Conservation (phyloP, 2,113 vertebrate species). For the Diphyllodes magnificus region DNA sequence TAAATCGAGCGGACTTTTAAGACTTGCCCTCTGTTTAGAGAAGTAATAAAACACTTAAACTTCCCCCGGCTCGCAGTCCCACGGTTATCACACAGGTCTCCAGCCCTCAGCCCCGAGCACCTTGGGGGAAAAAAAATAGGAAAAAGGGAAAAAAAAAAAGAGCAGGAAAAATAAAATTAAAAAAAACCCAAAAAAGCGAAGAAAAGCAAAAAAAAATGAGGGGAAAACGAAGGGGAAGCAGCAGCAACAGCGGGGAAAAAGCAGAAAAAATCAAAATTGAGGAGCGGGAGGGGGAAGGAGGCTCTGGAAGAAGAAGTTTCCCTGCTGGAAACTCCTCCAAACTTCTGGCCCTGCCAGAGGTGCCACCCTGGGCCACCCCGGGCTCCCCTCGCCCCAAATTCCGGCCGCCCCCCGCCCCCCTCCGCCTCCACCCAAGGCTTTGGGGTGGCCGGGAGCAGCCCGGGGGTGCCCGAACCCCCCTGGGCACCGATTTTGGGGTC, state of each 20-base stretch:
- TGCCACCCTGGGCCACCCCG: not conserved
- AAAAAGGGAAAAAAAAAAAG: too few species aligned
- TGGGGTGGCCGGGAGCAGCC: too few species aligned
- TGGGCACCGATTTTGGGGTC: not conserved
- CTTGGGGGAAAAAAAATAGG: not conserved
- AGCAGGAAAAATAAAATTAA: not conserved
- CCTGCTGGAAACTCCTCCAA: not conserved
- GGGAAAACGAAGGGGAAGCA: not conserved
- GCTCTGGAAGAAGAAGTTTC: not conserved
- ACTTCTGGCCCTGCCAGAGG: not conserved
- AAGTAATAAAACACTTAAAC: slow-evolving; percentile 80
- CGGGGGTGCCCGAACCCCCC: too few species aligned
- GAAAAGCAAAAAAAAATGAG: too few species aligned
- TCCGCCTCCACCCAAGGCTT: rapidly evolving
- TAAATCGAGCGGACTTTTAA: slow-evolving; percentile 75
- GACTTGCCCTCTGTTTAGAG: slow-evolving; percentile 79
- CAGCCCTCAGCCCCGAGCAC: slow-evolving; percentile 38
- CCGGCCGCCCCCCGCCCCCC: too few species aligned
- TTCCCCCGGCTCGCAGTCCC: slow-evolving; percentile 68
- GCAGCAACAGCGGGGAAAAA: not conserved
- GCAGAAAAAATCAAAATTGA: not conserved
- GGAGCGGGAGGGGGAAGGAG: not conserved
- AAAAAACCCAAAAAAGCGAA: too few species aligned
- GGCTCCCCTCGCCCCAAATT: not conserved
- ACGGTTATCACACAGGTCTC: slow-evolving; percentile 56